Evolutionary conservation across 2,113 vertebrate species (phyloP).

Genomic region (Alectura lathami): DNA sequence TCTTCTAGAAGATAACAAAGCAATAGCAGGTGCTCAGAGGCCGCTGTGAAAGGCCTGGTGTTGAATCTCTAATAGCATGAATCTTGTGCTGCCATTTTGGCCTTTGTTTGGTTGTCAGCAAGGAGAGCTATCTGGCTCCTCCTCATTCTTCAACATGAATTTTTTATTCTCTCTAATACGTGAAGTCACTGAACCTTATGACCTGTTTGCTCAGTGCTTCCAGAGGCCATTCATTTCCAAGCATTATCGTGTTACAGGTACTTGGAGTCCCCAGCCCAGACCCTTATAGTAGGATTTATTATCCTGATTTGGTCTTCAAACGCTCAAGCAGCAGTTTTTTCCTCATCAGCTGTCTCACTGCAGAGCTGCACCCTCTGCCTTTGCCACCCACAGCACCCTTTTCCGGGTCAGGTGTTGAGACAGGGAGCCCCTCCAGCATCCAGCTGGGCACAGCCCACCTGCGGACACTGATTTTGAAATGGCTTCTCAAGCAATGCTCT

Average conservation of each 20-base stretch:
- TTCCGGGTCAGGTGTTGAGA: neutral
- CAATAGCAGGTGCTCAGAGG: constrained; percentile 40
- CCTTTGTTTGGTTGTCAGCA: neutral
- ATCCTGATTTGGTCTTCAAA: neutral
- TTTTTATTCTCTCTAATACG: neutral
- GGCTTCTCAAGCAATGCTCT: neutral
- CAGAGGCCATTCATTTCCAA: neutral
- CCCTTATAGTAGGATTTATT: constrained; percentile 48
- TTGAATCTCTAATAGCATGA: neutral
- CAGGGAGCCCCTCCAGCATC: neutral
- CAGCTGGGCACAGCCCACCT: neutral
- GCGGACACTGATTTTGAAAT: neutral
- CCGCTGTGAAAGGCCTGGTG: neutral
- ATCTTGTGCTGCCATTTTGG: neutral
- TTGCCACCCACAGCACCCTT: neutral
- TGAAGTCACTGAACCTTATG: constrained; percentile 31
- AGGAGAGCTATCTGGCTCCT: neutral
- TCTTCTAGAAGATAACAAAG: constrained; percentile 1
- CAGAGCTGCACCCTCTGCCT: neutral
- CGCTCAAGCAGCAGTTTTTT: neutral
- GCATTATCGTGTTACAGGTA: constrained; percentile 10
- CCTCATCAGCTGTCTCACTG: neutral
- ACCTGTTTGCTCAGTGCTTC: constrained; percentile 46
- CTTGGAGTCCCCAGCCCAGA: constrained; percentile 10
- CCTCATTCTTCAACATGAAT: neutral